Evolutionary conservation across 1,140 invertebrate genomes (phyloP), one percentile per base, ranked within the genome.

Genomic region (Solen grandis): DNA sequence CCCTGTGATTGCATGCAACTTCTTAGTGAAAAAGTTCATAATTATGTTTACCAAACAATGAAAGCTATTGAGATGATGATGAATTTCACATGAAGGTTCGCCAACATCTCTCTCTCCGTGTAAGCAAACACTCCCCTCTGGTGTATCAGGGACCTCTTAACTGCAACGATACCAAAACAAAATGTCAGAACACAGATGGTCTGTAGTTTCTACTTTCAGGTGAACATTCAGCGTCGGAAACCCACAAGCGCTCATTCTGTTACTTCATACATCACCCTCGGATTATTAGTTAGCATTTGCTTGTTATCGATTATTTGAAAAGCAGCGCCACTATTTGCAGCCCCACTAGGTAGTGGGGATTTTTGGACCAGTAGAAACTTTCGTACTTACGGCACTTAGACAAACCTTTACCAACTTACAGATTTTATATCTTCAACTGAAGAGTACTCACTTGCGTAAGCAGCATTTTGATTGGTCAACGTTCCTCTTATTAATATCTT

Each of bases 81-180:
- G 38, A 55, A 77, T 38, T 55, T 77, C 22, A 35, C 41, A 16
- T 36, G 41, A 14, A 77, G 25, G n/a, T 77, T 77, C 16, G 66
- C 75, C 27, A 77, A 1, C 25, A 52, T 77, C 25, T 54, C 33
- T 22, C 75, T 35, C 33, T 77, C 75, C 16, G 22, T 5, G 4
- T 62, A 50, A 29, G 75, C 50, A 65, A 55, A 77, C 16, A 35
- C 5, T 4, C 75, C 75, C 57, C 50, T 68, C 8, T 68, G 62
- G 57, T 52, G 41, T 2, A 77, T 77, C 14, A 77, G 27, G 3
- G 62, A 54, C 14, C 75, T 19, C 25, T 68, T 66, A 1, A 77
- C 75, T 77, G 54, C 31, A 77, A n/a, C n/a, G n/a, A n/a, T n/a
- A n/a, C n/a, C n/a, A n/a, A 63, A 75, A 41, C 13, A 52, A 69